These are phyloP conservation scores for Oncorhynchus mykiss DNA, from an alignment of 2,113 vertebrate species.

Conservation along the genomic window DNA sequence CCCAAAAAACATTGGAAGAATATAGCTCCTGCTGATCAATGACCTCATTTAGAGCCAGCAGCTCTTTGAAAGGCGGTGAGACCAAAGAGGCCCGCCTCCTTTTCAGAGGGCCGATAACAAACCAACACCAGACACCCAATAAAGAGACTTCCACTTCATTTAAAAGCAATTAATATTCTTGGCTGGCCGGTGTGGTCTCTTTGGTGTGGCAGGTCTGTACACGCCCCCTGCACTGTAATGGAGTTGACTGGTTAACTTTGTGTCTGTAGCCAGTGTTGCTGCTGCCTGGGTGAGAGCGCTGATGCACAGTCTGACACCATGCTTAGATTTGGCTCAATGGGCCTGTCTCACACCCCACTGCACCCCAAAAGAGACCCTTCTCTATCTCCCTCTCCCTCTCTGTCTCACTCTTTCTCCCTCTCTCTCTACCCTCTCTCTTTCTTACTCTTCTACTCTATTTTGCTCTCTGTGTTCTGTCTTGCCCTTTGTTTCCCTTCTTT, in stretches of 20 bases:
- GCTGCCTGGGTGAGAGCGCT: constrained; percentile 76
- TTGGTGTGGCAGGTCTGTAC: constrained; percentile 79
- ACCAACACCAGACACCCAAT: constrained; percentile 82
- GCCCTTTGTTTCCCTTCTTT: constrained; percentile 39
- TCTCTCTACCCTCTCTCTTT: constrained; percentile 5
- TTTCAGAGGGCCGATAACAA: constrained; percentile 76
- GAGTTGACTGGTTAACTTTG: constrained; percentile 81
- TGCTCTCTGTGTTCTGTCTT: not conserved
- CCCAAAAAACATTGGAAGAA: constrained; percentile 68
- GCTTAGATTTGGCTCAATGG: constrained; percentile 72
- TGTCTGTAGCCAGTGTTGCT: constrained; percentile 60
- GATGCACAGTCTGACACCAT: constrained; percentile 73
- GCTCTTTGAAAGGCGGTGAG: constrained; percentile 74
- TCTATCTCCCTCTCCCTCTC: constrained; percentile 44
- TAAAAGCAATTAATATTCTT: constrained; percentile 85
- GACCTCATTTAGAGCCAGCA: constrained; percentile 73
- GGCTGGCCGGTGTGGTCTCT: constrained; percentile 70
- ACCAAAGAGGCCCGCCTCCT: constrained; percentile 74
- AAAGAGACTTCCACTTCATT: constrained; percentile 84
- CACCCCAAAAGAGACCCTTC: constrained; percentile 18
- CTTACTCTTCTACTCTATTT: not conserved
- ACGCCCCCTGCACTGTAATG: constrained; percentile 74
- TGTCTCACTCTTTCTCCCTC: constrained; percentile 19
- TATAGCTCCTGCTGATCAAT: constrained; percentile 71
- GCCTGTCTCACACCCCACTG: constrained; percentile 43